Base-by-base conservation (phyloP, 2,888 invertebrate species). In the Leptogaster cylindrica region DNA sequence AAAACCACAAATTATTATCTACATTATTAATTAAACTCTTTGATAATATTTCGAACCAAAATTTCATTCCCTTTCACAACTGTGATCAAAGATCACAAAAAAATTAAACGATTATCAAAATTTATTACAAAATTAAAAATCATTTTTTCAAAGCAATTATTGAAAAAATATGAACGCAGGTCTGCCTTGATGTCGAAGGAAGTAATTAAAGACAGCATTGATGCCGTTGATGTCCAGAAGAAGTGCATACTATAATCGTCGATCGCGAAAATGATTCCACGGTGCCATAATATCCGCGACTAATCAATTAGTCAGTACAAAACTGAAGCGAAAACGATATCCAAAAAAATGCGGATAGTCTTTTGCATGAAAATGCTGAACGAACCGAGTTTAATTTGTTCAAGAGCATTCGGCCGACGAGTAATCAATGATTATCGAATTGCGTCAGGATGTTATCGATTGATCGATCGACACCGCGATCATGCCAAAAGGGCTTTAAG, bases 121-220 rank as follows among this genome's bases (percentile, higher is more conserved):
- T n/a, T n/a, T n/a, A n/a, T n/a, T n/a, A n/a, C n/a, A n/a, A n/a
- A n/a, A n/a, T n/a, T n/a, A n/a, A n/a, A n/a, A n/a, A n/a, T n/a
- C n/a, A n/a, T n/a, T n/a, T n/a, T n/a, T n/a, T n/a, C n/a, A n/a
- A n/a, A n/a, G n/a, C n/a, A n/a, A n/a, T n/a, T n/a, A n/a, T n/a
- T n/a, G n/a, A n/a, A n/a, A n/a, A n/a, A n/a, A n/a, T n/a, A n/a
- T n/a, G n/a, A n/a, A n/a, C n/a, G n/a, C n/a, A n/a, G n/a, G n/a
- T n/a, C n/a, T n/a, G n/a, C n/a, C n/a, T n/a, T n/a, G n/a, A n/a
- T n/a, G n/a, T 39, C 23, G 39, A 16, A 61, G 61, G 61, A 61
- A 61, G 61, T 61, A 61, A 61, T 61, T 61, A 61, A 61, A 27
- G 25, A 10, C 14, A 25, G 12, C 20, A 61, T 41, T 61, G 61